Evolutionary conservation across 1,140 invertebrate species (phyloP), one percentile per base, ranked within the genome.

Genomic region (Limonius californicus): DNA sequence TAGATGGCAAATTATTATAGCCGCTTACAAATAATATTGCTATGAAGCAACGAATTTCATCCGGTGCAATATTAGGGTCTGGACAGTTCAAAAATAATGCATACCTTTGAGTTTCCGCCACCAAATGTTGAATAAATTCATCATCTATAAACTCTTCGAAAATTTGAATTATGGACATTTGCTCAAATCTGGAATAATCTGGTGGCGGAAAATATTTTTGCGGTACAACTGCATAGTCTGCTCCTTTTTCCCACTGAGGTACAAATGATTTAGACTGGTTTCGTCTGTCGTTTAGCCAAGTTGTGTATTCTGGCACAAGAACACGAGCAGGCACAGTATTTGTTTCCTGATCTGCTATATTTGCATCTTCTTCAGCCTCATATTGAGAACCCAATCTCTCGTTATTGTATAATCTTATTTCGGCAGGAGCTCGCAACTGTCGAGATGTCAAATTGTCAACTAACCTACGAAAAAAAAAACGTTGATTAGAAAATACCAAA

Each of bases 31-130:
- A 70, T 55, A 74, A 61, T 57, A 74, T 67, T 47, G 68, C 71
- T 21, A 75, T 61, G 63, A 70, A 66, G 63, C 63, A 68, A 64
- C 66, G 69, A 58, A 75, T 67, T 65, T 69, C 64, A 53, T 60
- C 62, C 45, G 18, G 54, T 63, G 66, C 65, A 27, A 74, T 53
- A 53, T 67, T 30, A 65, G 71, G 72, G 58, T 65, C 59, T 54
- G 71, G 67, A 62, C 66, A 68, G 69, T 73, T 74, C 60, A 68
- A 65, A 70, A 72, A 69, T 54, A 61, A 61, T 35, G 70, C 71
- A 47, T 71, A 73, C 6, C 47, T 58, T 23, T 3, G 14, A 6
- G 32, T n/a, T 57, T 57, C 53, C n/a, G 32, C 3, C 15, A 42
- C 23, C 58, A 45, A 45, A 45, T 45, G 43, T 18, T 18, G 2